Percentiles rank a stretch among this genome's conserved stretches.
Conservation (phyloP, 2,797 vertebrate genomes). For the Notolepis coatsorum region DNA sequence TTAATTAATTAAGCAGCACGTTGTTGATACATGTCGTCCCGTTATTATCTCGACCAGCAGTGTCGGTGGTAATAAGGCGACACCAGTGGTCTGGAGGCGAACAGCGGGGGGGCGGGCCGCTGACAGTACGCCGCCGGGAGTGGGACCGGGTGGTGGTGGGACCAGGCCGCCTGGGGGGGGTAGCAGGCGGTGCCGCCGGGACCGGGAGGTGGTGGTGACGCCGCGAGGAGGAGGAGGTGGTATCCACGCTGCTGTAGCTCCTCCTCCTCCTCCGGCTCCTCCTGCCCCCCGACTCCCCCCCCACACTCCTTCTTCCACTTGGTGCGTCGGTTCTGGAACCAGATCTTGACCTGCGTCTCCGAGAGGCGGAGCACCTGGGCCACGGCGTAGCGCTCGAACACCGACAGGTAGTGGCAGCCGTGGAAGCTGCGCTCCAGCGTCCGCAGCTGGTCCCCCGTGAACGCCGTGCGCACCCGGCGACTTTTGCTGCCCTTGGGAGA, state of each 20-base stretch:
- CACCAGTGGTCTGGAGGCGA: too few species aligned
- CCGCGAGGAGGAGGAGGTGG: slow-evolving; percentile 67
- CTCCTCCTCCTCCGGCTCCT: slow-evolving; percentile 35
- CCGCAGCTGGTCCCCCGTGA: slow-evolving; percentile 78
- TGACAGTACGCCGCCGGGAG: too few species aligned
- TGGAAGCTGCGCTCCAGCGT: slow-evolving; percentile 80
- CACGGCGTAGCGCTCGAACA: slow-evolving; percentile 77
- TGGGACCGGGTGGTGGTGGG: too few species aligned
- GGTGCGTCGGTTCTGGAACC: slow-evolving; percentile 86
- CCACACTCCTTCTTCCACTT: slow-evolving; percentile 84
- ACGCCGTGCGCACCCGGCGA: slow-evolving; percentile 79
- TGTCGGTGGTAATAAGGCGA: too few species aligned
- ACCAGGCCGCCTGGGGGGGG: too few species aligned
- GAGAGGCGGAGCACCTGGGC: slow-evolving; percentile 73
- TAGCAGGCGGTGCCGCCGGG: too few species aligned
- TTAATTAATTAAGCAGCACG: too few species aligned
- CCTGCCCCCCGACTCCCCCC: too few species aligned
- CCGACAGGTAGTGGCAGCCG: slow-evolving; percentile 80
- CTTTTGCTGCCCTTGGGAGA: slow-evolving; percentile 44
- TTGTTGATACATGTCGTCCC: too few species aligned
- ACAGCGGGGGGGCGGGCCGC: too few species aligned
- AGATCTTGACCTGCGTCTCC: slow-evolving; percentile 86
- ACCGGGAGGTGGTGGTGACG: too few species aligned
- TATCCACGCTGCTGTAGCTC: background rate
- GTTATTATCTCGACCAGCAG: too few species aligned